phyloP scores from a whole-genome alignment of 2,797 vertebrate genomes.

The Sebastes dallii region DNA sequence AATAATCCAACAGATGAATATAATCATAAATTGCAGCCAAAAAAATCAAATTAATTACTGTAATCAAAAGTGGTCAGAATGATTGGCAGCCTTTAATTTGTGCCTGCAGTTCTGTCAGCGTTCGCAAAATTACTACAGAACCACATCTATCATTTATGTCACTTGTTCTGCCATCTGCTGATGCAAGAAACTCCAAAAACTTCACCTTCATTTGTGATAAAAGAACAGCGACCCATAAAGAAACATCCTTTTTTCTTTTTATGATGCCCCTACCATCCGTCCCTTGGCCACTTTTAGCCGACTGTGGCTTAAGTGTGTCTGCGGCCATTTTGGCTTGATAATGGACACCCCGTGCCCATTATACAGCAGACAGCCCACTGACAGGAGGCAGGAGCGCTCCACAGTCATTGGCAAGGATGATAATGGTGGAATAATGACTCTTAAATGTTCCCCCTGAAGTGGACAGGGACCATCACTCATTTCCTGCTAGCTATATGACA shows the following conservation, averaged over 20 bases:
- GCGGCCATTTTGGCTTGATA: conserved; percentile 59
- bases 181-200: neutral
- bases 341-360: conserved; percentile 66
- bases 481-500: conserved; percentile 53
- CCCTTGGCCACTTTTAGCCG: conserved; percentile 23
- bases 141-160: neutral
- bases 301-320: conserved; percentile 46
- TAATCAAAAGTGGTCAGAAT: neutral
- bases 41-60: neutral
- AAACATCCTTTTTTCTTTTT: neutral
- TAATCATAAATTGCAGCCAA: neutral
- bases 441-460: conserved; percentile 69
- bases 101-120: neutral
- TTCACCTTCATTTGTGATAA: neutral
- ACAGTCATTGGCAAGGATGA: conserved; percentile 72
- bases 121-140: neutral
- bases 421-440: conserved; percentile 78
- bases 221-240: neutral
- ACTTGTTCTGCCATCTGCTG: neutral
- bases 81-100: neutral
- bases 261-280: neutral
- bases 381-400: conserved; percentile 53
- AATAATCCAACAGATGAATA: neutral
- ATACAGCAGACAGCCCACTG: conserved; percentile 57
- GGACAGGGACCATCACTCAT: conserved; percentile 69